A percentile compares a stretch with the other conserved stretches of the same genome.
These are phyloP conservation scores for Parauchenoglanis ngamensis DNA, from an alignment of 2,797 vertebrate species.

Conservation along the genomic window DNA sequence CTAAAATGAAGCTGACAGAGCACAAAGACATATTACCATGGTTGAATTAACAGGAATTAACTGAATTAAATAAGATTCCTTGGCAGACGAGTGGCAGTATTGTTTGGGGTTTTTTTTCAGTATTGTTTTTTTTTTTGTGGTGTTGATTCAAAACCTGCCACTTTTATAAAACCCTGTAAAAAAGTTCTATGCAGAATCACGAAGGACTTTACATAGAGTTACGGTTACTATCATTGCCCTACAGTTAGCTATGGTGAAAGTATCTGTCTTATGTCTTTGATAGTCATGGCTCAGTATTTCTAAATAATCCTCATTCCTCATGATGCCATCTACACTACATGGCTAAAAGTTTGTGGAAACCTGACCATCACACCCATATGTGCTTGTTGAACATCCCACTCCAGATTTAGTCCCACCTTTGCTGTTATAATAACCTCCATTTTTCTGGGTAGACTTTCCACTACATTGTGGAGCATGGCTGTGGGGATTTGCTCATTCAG, in stretches of 20 bases:
- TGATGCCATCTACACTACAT: not conserved
- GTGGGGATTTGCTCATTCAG: not conserved
- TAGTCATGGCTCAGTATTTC: not conserved
- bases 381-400: not conserved
- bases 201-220: not conserved
- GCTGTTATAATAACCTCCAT: not conserved
- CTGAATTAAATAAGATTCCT: not conserved
- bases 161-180: not conserved
- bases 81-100: not conserved
- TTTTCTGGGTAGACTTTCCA: not conserved
- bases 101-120: not conserved
- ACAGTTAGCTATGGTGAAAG: not conserved
- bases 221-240: not conserved
- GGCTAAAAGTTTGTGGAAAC: not conserved
- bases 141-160: not conserved
- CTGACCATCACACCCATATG: not conserved
- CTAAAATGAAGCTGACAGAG: slow-evolving; percentile 6
- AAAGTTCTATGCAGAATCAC: not conserved
- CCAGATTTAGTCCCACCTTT: not conserved
- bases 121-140: not conserved
- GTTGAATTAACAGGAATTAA: not conserved
- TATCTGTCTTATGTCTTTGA: not conserved
- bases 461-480: not conserved
- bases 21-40: not conserved
- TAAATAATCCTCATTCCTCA: not conserved